phyloP scores from a whole-genome alignment of 2,113 vertebrate species.

The Takifugu bimaculatus region DNA sequence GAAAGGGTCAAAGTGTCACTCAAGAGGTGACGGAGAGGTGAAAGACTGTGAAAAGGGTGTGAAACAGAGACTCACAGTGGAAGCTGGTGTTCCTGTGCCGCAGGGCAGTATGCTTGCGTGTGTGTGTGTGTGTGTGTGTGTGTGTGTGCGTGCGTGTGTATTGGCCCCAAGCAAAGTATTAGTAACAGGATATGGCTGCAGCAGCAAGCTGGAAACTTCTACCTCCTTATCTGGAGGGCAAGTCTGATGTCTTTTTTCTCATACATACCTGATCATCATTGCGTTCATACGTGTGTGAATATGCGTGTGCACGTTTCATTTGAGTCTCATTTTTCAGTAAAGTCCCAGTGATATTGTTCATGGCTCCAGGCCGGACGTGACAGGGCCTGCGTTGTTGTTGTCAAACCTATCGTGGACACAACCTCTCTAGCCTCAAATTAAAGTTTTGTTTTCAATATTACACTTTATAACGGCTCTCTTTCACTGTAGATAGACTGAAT shows the following conservation, averaged over 20 bases:
- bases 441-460: too few species aligned
- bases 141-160: constrained; percentile 26
- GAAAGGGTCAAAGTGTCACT: constrained; percentile 49
- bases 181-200: constrained; percentile 87
- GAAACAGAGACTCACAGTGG: constrained; percentile 51
- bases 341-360: constrained; percentile 56
- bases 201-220: constrained; percentile 76
- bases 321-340: constrained; percentile 65
- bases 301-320: constrained; percentile 17
- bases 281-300: constrained; percentile 49
- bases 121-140: constrained; percentile 28
- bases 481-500: too few species aligned
- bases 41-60: constrained; percentile 46
- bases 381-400: background rate
- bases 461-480: too few species aligned
- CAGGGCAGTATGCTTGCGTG: constrained; percentile 31
- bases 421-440: too few species aligned
- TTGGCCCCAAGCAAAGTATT: constrained; percentile 75
- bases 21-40: constrained; percentile 54
- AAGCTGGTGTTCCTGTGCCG: constrained; percentile 72
- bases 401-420: background rate
- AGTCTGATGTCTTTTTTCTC: constrained; percentile 74
- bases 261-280: constrained; percentile 76
- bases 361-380: constrained; percentile 45
- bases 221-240: constrained; percentile 80